phyloP scores from a whole-genome alignment of 2,888 invertebrate genomes.

The Nemotelus pantherinus region DNA sequence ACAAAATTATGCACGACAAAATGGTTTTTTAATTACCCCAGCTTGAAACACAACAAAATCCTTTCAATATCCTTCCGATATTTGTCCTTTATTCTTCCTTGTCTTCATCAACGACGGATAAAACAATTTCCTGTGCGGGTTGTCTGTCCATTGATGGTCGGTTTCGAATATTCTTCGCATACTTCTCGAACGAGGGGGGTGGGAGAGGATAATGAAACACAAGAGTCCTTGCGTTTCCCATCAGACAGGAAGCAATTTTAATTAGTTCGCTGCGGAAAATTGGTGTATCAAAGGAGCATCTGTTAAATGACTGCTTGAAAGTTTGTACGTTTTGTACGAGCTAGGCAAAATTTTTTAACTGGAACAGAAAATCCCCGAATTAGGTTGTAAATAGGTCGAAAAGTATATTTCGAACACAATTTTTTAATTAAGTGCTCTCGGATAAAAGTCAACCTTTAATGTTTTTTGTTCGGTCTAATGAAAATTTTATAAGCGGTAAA shows the following conservation, averaged over 20 bases:
- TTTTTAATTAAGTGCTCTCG: slow-evolving; percentile 1
- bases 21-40: slow-evolving; percentile 15
- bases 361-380: no score
- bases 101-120: not conserved
- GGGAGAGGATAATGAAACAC: no score
- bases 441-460: slow-evolving; percentile 12
- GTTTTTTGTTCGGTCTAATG: not conserved
- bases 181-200: no score
- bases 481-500: not conserved
- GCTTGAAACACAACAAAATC: not conserved
- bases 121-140: not conserved
- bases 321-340: not conserved
- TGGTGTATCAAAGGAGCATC: slow-evolving; percentile 33
- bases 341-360: no score
- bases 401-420: slow-evolving; percentile 4
- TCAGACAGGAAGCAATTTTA: slow-evolving; percentile 22
- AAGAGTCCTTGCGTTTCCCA: not conserved
- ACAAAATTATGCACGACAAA: slow-evolving; percentile 22
- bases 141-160: no score
- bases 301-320: not conserved
- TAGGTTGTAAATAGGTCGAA: no score
- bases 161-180: no score
- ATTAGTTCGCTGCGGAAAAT: slow-evolving; percentile 3
- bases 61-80: slow-evolving; percentile 4
- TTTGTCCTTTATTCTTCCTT: slow-evolving; percentile 5